Evolutionary conservation across 2,888 invertebrate species (phyloP), one percentile per base, ranked within the genome.

Genomic region (Caenorhabditis sp.): DNA sequence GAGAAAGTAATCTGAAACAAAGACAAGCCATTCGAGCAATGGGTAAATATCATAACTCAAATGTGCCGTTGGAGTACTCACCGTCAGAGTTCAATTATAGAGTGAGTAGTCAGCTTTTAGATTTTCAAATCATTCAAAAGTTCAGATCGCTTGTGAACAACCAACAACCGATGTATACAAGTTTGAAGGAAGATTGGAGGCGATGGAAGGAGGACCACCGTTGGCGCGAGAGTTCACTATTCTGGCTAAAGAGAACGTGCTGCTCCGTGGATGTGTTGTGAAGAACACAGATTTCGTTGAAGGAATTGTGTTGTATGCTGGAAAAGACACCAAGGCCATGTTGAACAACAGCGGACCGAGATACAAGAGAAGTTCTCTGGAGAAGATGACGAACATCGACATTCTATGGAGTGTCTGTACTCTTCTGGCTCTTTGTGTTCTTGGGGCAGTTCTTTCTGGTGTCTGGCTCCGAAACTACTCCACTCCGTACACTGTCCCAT

Each of bases 261-360:
- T 98, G 88, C 94, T 98, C 84, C 94, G 98, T 91, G 98, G 97
- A 93, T 98, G 97, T 93, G 95, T 96, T 86, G 94, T 98, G 89
- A 96, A 97, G 94, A 98, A 98, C 93, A 98, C 98, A 14, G 97
- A 97, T 93, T 98, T 95, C 93, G 95, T 98, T 54, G 97, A 98
- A 93, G 98, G 98, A 76, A 95, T 98, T 92, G 97, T 97, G 61
- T 95, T 98, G 69, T 98, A 98, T 94, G 97, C 96, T 86, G 96
- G 95, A 94, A 92, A 92, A 90, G 98, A 98, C 94, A 97, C 97
- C 22, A 98, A 98, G 93, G 96, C 97, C 10, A 96, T 98, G 96
- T 94, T 98, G 81, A 98, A 98, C 93, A 97, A 97, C 93, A 96
- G 96, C 87, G 97, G 97, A 51, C 97, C 97, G 75, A 94, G 97